Base-by-base conservation (phyloP, 2,888 invertebrate species). In the Ganaspis brasiliensis region DNA sequence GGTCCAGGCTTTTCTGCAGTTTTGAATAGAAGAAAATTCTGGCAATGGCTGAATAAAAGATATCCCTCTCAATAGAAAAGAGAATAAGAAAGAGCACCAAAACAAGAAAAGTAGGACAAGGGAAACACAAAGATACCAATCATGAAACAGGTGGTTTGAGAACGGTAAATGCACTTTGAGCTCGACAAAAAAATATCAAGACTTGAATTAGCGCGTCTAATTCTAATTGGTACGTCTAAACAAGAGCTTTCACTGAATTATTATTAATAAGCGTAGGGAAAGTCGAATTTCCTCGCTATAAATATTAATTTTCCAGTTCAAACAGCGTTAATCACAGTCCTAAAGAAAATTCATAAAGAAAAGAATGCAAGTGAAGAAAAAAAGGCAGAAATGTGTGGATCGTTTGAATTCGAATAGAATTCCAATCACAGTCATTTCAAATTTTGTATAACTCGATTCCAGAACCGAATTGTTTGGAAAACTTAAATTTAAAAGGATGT, bases 1-100 rank as follows among this genome's bases (percentile, higher is more conserved):
- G 75, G 35, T 79, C 79, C 77, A 67, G 57, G 74, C 74, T 76
- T 74, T 73, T 76, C 73, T 63, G 74, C 72, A 76, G 45, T 75
- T 72, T 78, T 79, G 52, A 79, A 81, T 77, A 76, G 74, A 74
- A 78, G 70, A 81, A 70, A 24, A 26, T 70, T 74, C 74, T 70
- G 16, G 9, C 21, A 37, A 19, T 37, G 5, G 21, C 4, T 45
- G 45, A 67, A 67, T 45, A 45, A 67, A 63, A 24, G 8, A 26
- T 67, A 14, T 67, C n/a, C 45, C 67, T n/a, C 14, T 45, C 21
- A 45, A 67, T 40, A 9, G 9, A 40, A 37, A 45, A 45, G n/a
- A 67, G n/a, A 45, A 24, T 21, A 45, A 24, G 14, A 45, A 21
- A 67, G 40, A 45, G 16, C 19, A 19, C 16, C 49, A 49, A 49